These are phyloP conservation scores for Thunnus maccoyii DNA, from an alignment of 2,113 vertebrate species.

Conservation along the genomic window DNA sequence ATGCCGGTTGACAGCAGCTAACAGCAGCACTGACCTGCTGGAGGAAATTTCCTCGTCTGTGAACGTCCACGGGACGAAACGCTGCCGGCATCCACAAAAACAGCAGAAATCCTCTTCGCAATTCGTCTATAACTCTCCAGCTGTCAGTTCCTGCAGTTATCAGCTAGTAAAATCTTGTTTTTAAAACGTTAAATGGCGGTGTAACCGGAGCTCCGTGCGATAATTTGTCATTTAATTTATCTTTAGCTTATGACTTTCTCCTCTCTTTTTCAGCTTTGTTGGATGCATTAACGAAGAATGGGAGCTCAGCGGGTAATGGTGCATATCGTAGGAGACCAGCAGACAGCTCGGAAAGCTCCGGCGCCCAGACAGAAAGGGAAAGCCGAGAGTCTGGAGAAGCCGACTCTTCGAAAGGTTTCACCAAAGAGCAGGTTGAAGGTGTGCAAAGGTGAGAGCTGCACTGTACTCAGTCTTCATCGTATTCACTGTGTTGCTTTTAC, in stretches of 20 bases:
- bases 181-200: too few relatives aligned
- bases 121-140: too few relatives aligned
- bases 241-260: not conserved
- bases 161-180: too few relatives aligned
- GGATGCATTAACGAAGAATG: constrained; percentile 92
- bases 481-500: not conserved
- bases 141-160: too few relatives aligned
- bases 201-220: too few relatives aligned
- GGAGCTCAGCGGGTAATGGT: constrained; percentile 89
- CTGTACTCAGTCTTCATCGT: not conserved
- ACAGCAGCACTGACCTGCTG: too few relatives aligned
- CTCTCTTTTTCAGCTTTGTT: constrained; percentile 86
- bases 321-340: constrained; percentile 86
- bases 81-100: too few relatives aligned
- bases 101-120: too few relatives aligned
- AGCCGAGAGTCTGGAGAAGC: constrained; percentile 68
- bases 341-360: constrained; percentile 76
- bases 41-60: too few relatives aligned
- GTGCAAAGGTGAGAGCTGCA: constrained; percentile 89
- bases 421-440: constrained; percentile 93
- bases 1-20: too few relatives aligned
- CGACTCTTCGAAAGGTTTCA: constrained; percentile 90
- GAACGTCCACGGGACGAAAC: too few relatives aligned
- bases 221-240: not conserved
- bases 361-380: constrained; percentile 79